Base-by-base conservation (phyloP, 1,140 invertebrate species). In the Metaphire vulgaris region DNA sequence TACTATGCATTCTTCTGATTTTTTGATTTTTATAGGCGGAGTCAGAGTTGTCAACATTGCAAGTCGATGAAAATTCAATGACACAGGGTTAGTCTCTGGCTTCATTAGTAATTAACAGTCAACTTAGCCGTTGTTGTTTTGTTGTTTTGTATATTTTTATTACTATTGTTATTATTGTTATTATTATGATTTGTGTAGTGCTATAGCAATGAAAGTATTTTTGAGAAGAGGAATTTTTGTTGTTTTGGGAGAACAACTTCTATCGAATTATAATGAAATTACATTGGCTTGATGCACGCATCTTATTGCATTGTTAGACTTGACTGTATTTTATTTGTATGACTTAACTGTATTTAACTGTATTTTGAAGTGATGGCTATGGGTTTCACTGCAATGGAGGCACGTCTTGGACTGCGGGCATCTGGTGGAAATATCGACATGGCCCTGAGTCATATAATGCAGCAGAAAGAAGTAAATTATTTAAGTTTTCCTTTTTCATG, bases 381-480 rank as follows among this genome's bases (percentile, higher is more conserved):
- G 86, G 91, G 91, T n/a, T 92, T 90, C 85, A 87, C 88, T 0
- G 79, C 86, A 0, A 84, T 85, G 2, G 91, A 92, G 82, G 89
- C 91, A 0, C 86, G 91, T 29, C 82, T 91, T 29, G 91, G 89
- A 0, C 85, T 93, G 73, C 85, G 92, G 41, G 90, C 90, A 1
- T 88, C 88, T 68, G 81, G 83, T 30, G 90, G 90, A 0, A 86
- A 90, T 83, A 81, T 91, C 0, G 87, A 90, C 75, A 80, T 80
- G 1, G 91, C 92, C 0, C 88, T 91, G 14, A 87, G 89, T 69
- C 89, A 89, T 77, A 91, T 93, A 56, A 88, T 89, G 30, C 87
- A 89, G 66, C 85, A 87, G 29, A 84, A 88, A 78, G 81, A 83
- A 77, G 85, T 85, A 29, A 33, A 71, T 77, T 28, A 1, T 33